Base-by-base conservation (phyloP, 2,113 vertebrate species). In the Mugil cephalus region DNA sequence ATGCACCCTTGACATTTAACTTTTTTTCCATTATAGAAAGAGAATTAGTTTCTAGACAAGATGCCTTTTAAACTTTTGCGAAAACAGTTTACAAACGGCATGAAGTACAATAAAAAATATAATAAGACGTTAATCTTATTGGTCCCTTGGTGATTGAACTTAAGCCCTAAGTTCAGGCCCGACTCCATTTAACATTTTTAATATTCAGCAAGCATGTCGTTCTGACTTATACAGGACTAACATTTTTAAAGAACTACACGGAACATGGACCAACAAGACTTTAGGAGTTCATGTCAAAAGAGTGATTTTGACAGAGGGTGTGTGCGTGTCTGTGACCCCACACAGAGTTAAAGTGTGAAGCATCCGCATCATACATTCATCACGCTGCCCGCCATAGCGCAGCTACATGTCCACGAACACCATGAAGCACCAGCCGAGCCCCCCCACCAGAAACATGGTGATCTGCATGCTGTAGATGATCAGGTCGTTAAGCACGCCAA, bases 351-450 rank as follows among this genome's bases (percentile, higher is more conserved):
- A 38, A 61, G 21, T 68, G 30, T 58, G 35, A 62, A 51, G 61
- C 67, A 47, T 66, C 51, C 50, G 50, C 15, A 62, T 77, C 38
- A 47, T 17, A 56, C 55, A 48, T 60, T 43, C 67, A 8, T 43
- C 18, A 21, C 9, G 6, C 15, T 14, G 13, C 65, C 36, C 42
- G 48, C 21, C 19, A 18, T 0, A 19, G 24, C 24, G 5, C n/a
- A 38, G 79, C 79, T 93, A 99, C 98, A 99, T 98, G 90, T 99
- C 98, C 89, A 99, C 96, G 80, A 99, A 99, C 30, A 99, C 97
- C 98, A 99, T 97, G 90, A 99, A 98, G 89, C 98, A 99, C 97
- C 97, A 99, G 42, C 98, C 97, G 59, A 99, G 94, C 8, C 98
- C 98, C 6, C 97, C 98, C 24, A 98, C 96, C 80, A 99, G 95